A percentile compares a stretch with the other conserved stretches of the same genome.
Evolutionary conservation across 2,797 vertebrate genomes (phyloP).

Genomic region (Mastacembelus armatus): DNA sequence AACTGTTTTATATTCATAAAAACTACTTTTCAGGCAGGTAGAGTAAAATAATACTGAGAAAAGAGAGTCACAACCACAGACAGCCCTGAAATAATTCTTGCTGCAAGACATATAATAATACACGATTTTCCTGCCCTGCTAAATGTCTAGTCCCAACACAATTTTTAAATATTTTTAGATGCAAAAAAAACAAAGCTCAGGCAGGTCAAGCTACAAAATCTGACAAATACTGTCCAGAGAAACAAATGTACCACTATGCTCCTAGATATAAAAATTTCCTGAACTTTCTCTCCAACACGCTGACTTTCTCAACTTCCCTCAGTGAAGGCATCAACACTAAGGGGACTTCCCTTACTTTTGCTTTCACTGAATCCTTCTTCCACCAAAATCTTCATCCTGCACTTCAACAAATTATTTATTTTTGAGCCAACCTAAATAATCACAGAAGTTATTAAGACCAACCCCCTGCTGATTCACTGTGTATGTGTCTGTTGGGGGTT

Average conservation of each 20-base stretch:
- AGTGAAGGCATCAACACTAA: slow-evolving; percentile 24
- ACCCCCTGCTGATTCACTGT: slow-evolving; percentile 36
- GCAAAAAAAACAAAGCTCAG: slow-evolving; percentile 30
- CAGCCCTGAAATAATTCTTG: slow-evolving; percentile 34
- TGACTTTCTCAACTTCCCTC: slow-evolving; percentile 40
- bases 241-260: background rate
- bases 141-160: slow-evolving; percentile 30
- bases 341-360: slow-evolving; percentile 1
- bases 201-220: slow-evolving; percentile 35
- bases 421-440: slow-evolving; percentile 48
- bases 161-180: slow-evolving; percentile 15
- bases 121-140: slow-evolving; percentile 22
- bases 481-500: slow-evolving; percentile 63
- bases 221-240: slow-evolving; percentile 29
- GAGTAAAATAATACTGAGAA: slow-evolving; percentile 10
- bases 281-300: slow-evolving; percentile 23
- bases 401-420: background rate
- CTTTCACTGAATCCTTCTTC: background rate
- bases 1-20: slow-evolving; percentile 56
- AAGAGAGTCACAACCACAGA: slow-evolving; percentile 31
- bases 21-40: slow-evolving; percentile 32
- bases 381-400: slow-evolving; percentile 26
- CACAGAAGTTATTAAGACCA: slow-evolving; percentile 32
- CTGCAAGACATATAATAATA: slow-evolving; percentile 15
- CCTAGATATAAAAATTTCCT: slow-evolving; percentile 23